Base-by-base conservation (phyloP, 2,113 vertebrate species). In the Albula goreensis region DNA sequence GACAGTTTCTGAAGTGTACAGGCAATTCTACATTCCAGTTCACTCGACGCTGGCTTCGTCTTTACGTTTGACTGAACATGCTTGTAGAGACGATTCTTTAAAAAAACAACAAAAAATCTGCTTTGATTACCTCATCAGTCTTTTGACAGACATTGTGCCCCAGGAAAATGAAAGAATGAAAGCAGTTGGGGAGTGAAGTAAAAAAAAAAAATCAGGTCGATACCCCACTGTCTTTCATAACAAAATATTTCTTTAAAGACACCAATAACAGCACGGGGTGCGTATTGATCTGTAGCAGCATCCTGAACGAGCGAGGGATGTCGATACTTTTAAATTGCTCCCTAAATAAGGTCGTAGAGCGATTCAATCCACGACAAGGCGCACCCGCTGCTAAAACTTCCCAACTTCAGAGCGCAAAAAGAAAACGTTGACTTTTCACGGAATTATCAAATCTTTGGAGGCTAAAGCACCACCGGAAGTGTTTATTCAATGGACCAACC, bases 301-400 rank as follows among this genome's bases (percentile, higher is more conserved):
- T 48, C 78, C 19, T 17, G 78, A 79, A 49, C 13, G 78, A 49
- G 78, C 13, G 50, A 17, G 12, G 48, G 19, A 41, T 50, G 78
- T 79, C 78, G 78, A 79, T 79, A 79, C 78, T 50, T 79, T 79
- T 50, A 79, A 79, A 79, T 79, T 79, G 78, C 48, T 79, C 78
- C 48, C 78, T 79, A 79, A 79, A 48, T 49, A 48, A 19, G 22
- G 41, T 48, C 15, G 41, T 49, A 17, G 78, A 17, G 78, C 48
- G 2, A 79, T 49, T 41, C 13, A 12, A 48, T 49, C 50, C 78
- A 12, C 78, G 31, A 50, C 78, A 17, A 25, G 41, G 5, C 41
- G 22, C 48, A 31, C 78, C 78, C 48, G 78, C 4, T 79, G 41
- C 25, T 79, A 50, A 79, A 66, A 4, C 48, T 79, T 11, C 19